Base-by-base conservation (phyloP, 2,113 vertebrate genomes). In the Columba livia region DNA sequence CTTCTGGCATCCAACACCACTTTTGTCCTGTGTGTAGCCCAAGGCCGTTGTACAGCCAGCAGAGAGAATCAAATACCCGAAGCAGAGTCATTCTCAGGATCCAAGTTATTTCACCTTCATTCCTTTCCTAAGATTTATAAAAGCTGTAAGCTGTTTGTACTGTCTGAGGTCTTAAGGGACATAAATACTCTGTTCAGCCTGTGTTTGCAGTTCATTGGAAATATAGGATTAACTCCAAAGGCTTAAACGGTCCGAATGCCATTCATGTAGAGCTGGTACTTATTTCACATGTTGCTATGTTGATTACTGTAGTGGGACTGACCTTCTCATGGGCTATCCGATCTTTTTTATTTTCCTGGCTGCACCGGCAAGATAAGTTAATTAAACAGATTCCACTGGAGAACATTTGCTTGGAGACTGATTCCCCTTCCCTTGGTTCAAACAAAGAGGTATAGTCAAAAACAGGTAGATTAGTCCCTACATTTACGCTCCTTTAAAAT, bases 301-400 rank as follows among this genome's bases (percentile, higher is more conserved):
- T 54, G 47, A 66, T 77, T 44, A 31, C 67, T 89, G 54, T 17
- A 53, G 29, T 57, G 51, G 78, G 28, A 54, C 25, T 34, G 38
- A 85, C 53, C 38, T 88, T 85, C 67, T 87, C 48, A 28, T 12
- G 42, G 66, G 32, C 12, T 65, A 9, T 64, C 84, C 47, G 47
- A 12, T 80, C 26, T 38, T 26, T 26, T 71, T 84, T 67, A 25
- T 86, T 90, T 71, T 88, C 28, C 60, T 2, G 0, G 8, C 26
- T 88, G 79, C 23, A 69, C 16, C 38, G 95, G 96, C 93, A 93
- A 89, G 79, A 89, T 51, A 97, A 90, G 42, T 85, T 98, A 89
- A 97, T 98, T 85, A 89, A 87, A 83, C 94, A 95, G 94, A 95
- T 98, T 88, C 97, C 97, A 11, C 51, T 98, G 94, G 96, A 97